Conservation (phyloP, 2,113 vertebrate species). For the Galemys pyrenaicus region DNA sequence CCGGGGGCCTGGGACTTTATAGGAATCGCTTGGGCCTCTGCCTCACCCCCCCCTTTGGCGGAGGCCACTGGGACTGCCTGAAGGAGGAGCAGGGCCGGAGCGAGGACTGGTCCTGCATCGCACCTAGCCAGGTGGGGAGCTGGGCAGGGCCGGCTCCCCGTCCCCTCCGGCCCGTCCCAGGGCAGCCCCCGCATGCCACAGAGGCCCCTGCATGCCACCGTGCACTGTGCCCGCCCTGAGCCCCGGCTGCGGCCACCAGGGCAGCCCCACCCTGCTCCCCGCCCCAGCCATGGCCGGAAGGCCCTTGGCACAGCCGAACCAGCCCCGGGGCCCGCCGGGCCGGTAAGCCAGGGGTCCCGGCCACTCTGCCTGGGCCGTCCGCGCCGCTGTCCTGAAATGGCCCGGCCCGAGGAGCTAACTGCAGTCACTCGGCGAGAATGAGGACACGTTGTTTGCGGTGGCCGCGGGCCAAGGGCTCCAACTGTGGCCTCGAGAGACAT, state of each 20-base stretch:
- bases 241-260: background rate
- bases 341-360: background rate
- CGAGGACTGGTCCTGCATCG: too few species aligned
- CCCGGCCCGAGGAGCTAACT: background rate
- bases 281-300: accelerated
- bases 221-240: background rate
- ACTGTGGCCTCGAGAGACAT: constrained; percentile 70
- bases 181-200: background rate
- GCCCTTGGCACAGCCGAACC: too few species aligned
- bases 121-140: too few species aligned
- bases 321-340: background rate
- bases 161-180: background rate
- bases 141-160: too few species aligned
- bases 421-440: constrained; percentile 72
- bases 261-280: background rate
- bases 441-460: constrained; percentile 71
- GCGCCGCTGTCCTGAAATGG: constrained; percentile 65
- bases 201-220: too few species aligned
- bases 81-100: too few species aligned
- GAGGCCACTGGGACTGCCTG: too few species aligned
- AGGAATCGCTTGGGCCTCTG: background rate
- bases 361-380: background rate
- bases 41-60: background rate
- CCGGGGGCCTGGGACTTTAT: background rate
- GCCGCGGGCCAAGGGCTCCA: constrained; percentile 68